Base-by-base conservation (phyloP, 1,140 invertebrate genomes). In the Magallana angulata region DNA sequence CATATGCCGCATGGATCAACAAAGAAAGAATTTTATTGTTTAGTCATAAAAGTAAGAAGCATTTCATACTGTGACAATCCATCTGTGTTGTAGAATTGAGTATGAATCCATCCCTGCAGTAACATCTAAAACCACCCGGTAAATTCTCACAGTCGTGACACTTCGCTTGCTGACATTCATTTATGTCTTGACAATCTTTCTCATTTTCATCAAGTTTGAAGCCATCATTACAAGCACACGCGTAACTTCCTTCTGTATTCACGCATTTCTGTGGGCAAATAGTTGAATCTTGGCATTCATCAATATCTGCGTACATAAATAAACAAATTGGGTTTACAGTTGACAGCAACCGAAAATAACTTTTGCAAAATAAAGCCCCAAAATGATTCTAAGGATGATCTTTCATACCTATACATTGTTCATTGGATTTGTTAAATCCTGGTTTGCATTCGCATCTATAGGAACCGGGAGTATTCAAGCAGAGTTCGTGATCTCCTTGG, bases 371-470 rank as follows among this genome's bases (percentile, higher is more conserved):
- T 4, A 24, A 11, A 8, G 5, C 12, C 24, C 8, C 0, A 30
- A 30, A 24, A 48, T 48, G 36, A 48, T 4, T 48, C 36, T 48
- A 48, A 48, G 36, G 36, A 48, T 48, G 11, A 24, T 24, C 18
- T 11, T 24, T 30, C 9, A 68, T 76, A 76, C 68, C 68, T 30
- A 9, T 76, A 76, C 68, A 76, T 30, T 11, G 24, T 8, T 30
- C 68, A 11, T 9, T 12, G 8, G 24, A 24, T 11, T 76, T 30
- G 18, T 30, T 30, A 30, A 30, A 87, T 4, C 88, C 88, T 84
- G 56, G 18, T 12, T 76, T n/a, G 80, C 88, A 89, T n/a, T 57
- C 59, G 57, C 88, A 89, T 16, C 59, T 18, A 68, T 89, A 89
- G 6, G 85, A 86, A 30, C 88, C 88, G 48, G 82, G 85, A 1